A percentile compares a stretch with the other conserved stretches of the same genome.
Evolutionary conservation across 1,140 invertebrate genomes (phyloP).

Genomic region (Latrodectus geometricus): DNA sequence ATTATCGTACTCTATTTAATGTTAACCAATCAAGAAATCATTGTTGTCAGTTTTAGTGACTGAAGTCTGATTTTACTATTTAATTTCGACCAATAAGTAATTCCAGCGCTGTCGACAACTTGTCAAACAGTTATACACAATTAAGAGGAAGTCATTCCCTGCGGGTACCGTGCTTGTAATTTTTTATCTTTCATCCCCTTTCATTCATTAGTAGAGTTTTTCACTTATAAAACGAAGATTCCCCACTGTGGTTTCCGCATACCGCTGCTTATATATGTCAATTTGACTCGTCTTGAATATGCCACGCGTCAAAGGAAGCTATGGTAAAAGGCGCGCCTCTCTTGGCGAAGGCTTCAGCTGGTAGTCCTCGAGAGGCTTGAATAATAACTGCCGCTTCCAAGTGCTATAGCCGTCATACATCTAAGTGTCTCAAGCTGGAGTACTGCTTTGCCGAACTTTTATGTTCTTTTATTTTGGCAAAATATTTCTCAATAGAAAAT

Average conservation of each 20-base stretch:
- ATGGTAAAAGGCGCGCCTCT: slow-evolving; percentile 27
- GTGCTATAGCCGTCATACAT: slow-evolving; percentile 32
- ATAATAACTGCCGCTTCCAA: slow-evolving; percentile 32
- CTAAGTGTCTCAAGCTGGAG: slow-evolving; percentile 16
- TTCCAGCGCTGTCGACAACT: slow-evolving; percentile 6
- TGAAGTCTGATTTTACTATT: not conserved
- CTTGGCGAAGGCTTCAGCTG: slow-evolving; percentile 31
- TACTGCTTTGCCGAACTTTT: slow-evolving; percentile 5
- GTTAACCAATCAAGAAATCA: too few species aligned
- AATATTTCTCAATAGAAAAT: too few species aligned
- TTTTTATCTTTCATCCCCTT: not conserved
- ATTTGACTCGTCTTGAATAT: not conserved
- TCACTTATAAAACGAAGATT: slow-evolving; percentile 13
- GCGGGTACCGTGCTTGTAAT: not conserved
- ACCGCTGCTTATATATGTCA: too few species aligned
- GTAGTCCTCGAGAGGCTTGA: slow-evolving; percentile 36
- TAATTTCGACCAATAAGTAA: slow-evolving; percentile 19
- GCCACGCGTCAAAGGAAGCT: slow-evolving; percentile 39
- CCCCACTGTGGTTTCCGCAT: slow-evolving; percentile 6
- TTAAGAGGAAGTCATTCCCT: slow-evolving; percentile 22
- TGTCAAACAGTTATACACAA: slow-evolving; percentile 21
- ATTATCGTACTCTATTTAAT: too few species aligned
- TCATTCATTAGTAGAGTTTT: slow-evolving; percentile 40
- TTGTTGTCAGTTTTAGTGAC: not conserved
- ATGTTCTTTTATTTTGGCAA: not conserved